phyloP scores from a whole-genome alignment of 2,797 vertebrate species.

The Steatocranus sp. region DNA sequence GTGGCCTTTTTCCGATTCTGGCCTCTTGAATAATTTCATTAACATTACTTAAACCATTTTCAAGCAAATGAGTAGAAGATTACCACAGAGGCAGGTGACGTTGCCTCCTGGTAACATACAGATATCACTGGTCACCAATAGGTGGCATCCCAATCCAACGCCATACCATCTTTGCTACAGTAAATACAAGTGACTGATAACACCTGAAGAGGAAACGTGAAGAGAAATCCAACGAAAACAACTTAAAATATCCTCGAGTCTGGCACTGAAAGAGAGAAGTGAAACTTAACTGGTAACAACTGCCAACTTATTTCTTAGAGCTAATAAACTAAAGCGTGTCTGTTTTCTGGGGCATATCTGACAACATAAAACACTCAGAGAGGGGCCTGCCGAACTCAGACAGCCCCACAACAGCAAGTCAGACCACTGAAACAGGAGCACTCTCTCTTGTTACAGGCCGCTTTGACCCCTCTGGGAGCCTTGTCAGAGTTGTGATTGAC shows the following conservation, averaged over 20 bases:
- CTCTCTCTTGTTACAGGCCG: conserved; percentile 59
- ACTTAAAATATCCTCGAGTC: neutral
- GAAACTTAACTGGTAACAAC: neutral
- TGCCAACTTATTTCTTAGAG: neutral
- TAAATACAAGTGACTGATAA: neutral
- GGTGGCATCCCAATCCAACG: conserved; percentile 45
- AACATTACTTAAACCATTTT: neutral
- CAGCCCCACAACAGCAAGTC: conserved; percentile 9
- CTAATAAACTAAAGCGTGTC: conserved; percentile 19
- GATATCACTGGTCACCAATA: conserved; percentile 41
- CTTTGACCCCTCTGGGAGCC: conserved; percentile 38
- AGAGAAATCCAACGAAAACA: neutral
- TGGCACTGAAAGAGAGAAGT: neutral
- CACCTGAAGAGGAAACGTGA: neutral
- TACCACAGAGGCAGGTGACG: neutral
- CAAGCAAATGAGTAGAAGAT: neutral
- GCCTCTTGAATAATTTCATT: neutral
- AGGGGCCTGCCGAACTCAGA: conserved; percentile 14
- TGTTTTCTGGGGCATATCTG: conserved; percentile 16
- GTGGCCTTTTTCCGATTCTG: neutral
- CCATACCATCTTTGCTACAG: neutral
- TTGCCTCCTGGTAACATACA: neutral
- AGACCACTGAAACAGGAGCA: conserved; percentile 45
- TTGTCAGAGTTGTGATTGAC: conserved; percentile 55
- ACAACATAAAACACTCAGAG: conserved; percentile 45